These are phyloP conservation scores for Melanocharis versteri DNA, from an alignment of 2,113 vertebrate species.

Conservation along the genomic window DNA sequence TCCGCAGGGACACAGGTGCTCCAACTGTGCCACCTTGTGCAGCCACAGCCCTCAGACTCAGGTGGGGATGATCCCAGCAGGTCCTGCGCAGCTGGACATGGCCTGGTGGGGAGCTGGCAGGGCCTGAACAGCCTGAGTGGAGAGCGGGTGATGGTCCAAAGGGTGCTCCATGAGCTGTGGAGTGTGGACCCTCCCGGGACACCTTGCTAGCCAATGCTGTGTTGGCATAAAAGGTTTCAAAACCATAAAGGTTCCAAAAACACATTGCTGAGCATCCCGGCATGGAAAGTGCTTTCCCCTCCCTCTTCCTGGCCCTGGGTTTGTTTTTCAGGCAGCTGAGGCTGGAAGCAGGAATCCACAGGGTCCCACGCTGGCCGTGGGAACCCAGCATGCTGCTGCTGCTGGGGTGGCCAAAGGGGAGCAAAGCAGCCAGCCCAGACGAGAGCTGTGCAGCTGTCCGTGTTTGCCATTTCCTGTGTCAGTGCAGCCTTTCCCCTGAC, in stretches of 20 bases:
- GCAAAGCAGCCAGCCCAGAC: background rate
- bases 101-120: background rate
- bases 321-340: background rate
- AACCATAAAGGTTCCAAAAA: background rate
- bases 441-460: background rate
- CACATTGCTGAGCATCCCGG: background rate
- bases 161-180: background rate
- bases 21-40: background rate
- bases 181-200: fast-evolving
- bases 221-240: background rate
- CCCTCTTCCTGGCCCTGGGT: background rate
- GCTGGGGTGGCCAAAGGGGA: background rate
- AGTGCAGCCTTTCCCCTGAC: background rate
- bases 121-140: background rate
- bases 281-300: background rate
- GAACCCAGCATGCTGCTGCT: background rate
- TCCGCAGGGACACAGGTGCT: background rate
- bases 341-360: background rate
- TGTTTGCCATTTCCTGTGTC: background rate
- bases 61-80: too few relatives aligned
- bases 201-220: fast-evolving
- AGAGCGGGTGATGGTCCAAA: background rate
- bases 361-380: background rate
- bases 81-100: background rate
- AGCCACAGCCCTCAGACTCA: fast-evolving